Evolutionary conservation across 2,888 invertebrate species (phyloP).

Genomic region (Andrena minutula): DNA sequence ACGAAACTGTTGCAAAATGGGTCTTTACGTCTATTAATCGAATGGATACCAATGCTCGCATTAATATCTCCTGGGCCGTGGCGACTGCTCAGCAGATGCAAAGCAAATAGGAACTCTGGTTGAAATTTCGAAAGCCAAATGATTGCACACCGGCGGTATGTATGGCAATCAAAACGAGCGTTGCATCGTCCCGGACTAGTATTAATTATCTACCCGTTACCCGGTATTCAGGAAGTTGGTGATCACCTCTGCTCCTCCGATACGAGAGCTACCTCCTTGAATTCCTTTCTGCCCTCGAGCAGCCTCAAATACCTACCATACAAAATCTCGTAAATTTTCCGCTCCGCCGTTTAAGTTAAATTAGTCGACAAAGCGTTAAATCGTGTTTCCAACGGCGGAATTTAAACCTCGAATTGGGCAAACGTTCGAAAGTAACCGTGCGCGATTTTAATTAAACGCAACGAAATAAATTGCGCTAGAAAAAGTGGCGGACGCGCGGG

Average conservation of each 20-base stretch:
- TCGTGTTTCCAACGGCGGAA: neutral
- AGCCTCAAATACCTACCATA: slow-evolving; percentile 2
- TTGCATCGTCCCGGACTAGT: neutral
- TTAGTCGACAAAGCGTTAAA: slow-evolving; percentile 8
- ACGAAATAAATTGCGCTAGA: slow-evolving; percentile 4
- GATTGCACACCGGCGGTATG: neutral
- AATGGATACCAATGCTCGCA: neutral
- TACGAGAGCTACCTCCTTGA: neutral
- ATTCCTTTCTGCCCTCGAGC: neutral
- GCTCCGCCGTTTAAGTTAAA: slow-evolving; percentile 8
- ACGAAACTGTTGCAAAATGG: neutral
- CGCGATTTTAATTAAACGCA: slow-evolving; percentile 25
- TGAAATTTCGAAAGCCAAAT: neutral
- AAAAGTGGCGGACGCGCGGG: neutral
- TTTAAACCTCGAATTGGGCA: neutral
- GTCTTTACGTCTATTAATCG: neutral
- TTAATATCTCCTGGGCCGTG: too few species aligned
- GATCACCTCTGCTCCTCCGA: neutral
- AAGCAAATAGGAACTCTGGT: neutral
- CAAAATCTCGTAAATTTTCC: slow-evolving; percentile 6
- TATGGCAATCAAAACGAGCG: neutral
- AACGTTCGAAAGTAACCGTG: slow-evolving; percentile 14
- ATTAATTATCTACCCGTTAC: slow-evolving; percentile 27
- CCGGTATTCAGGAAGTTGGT: neutral
- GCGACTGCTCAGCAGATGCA: neutral